Percentiles rank a stretch among this genome's conserved stretches.
These are phyloP conservation scores for Eriosoma lanigerum DNA, from an alignment of 1,140 invertebrate species.

Conservation along the genomic window DNA sequence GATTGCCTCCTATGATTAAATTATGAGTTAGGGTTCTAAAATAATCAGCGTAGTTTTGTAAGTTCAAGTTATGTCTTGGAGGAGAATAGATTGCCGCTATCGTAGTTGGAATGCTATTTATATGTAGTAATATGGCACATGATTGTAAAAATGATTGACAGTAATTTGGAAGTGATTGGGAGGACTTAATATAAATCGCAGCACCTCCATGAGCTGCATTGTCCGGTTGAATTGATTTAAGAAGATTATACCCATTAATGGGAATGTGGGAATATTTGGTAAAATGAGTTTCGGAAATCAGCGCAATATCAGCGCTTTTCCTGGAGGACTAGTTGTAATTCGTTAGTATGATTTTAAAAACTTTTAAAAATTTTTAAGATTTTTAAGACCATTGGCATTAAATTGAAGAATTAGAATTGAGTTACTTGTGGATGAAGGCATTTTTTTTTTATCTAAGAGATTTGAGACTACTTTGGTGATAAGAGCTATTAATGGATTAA, in stretches of 20 bases:
- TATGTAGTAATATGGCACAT: not conserved
- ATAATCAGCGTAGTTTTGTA: too few species aligned
- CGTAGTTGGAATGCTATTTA: not conserved
- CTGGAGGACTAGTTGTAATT: not conserved
- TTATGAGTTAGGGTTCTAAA: too few species aligned
- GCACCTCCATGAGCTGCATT: not conserved
- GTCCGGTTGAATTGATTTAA: not conserved
- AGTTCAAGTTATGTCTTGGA: not conserved
- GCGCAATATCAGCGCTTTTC: not conserved
- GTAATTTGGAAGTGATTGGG: not conserved
- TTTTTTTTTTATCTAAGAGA: too few species aligned
- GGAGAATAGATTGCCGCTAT: not conserved
- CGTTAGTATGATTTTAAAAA: not conserved
- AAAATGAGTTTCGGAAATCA: not conserved
- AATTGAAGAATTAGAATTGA: not conserved
- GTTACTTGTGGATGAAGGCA: not conserved
- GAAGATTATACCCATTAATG: not conserved
- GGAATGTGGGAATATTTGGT: not conserved
- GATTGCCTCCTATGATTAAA: too few species aligned
- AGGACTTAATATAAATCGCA: not conserved
- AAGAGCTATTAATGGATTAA: too few species aligned
- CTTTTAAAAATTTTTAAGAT: too few species aligned
- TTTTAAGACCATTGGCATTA: not conserved
- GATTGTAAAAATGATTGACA: not conserved
- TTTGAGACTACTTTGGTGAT: too few species aligned